phyloP scores from a whole-genome alignment of 2,888 invertebrate genomes.

The Drosophila acutilabella region DNA sequence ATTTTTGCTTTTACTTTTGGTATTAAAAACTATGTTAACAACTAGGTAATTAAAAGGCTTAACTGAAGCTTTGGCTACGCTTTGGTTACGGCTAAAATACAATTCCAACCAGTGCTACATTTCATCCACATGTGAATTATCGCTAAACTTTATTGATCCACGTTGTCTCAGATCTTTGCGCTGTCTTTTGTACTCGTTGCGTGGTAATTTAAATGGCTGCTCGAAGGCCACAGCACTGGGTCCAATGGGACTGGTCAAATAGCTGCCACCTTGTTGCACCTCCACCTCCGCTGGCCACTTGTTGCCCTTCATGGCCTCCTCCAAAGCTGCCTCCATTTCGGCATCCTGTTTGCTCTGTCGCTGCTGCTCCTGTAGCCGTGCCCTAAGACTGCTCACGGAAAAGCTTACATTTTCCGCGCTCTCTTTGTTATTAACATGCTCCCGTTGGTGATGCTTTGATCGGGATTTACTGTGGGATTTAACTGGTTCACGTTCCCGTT shows the following conservation, averaged over 20 bases:
- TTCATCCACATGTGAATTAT: slow-evolving; percentile 71
- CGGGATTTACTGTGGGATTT: slow-evolving; percentile 43
- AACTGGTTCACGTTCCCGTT: slow-evolving; percentile 27
- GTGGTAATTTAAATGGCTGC: slow-evolving; percentile 53
- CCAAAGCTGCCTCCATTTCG: slow-evolving; percentile 50
- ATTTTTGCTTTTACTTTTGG: slow-evolving; percentile 50
- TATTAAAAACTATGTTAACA: slow-evolving; percentile 55
- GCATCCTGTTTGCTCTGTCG: slow-evolving; percentile 55
- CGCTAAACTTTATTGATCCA: slow-evolving; percentile 78
- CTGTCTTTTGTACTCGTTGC: slow-evolving; percentile 56
- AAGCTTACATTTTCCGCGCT: slow-evolving; percentile 41
- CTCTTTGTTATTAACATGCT: slow-evolving; percentile 30
- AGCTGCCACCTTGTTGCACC: slow-evolving; percentile 51
- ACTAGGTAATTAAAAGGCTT: slow-evolving; percentile 57
- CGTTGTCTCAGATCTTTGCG: slow-evolving; percentile 69
- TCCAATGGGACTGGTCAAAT: slow-evolving; percentile 71
- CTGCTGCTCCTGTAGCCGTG: slow-evolving; percentile 62
- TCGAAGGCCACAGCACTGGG: slow-evolving; percentile 73
- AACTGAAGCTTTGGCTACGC: slow-evolving; percentile 66
- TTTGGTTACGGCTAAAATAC: slow-evolving; percentile 60
- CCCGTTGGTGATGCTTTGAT: slow-evolving; percentile 46
- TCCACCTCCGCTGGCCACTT: slow-evolving; percentile 76
- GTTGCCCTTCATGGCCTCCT: slow-evolving; percentile 65
- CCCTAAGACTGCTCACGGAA: slow-evolving; percentile 67
- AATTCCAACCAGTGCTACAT: slow-evolving; percentile 34